Percentiles rank a stretch among this genome's conserved stretches.
These are phyloP conservation scores for Pararge aegeria DNA, from an alignment of 1,140 invertebrate genomes.

Conservation along the genomic window DNA sequence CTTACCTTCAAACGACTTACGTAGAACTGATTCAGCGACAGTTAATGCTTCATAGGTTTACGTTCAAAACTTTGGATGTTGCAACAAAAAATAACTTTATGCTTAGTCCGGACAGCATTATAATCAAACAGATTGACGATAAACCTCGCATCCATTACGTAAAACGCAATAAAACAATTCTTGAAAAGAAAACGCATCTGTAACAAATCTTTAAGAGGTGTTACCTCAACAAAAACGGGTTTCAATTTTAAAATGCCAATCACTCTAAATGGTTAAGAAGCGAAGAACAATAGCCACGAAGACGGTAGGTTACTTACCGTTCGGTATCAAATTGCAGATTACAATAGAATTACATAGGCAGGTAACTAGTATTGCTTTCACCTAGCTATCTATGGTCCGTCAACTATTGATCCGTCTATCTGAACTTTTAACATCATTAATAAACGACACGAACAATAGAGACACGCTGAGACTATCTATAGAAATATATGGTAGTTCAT, in stretches of 20 bases:
- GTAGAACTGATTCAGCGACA: no score
- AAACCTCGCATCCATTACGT: slow-evolving; percentile 23
- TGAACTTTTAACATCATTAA: slow-evolving; percentile 27
- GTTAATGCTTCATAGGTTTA: background rate
- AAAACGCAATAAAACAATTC: slow-evolving; percentile 26
- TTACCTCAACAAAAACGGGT: slow-evolving; percentile 23
- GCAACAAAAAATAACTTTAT: slow-evolving; percentile 10
- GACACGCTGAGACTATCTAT: background rate
- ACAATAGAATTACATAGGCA: slow-evolving; percentile 51
- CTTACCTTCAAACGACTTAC: no score
- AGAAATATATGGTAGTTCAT: background rate
- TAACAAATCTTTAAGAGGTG: slow-evolving; percentile 32
- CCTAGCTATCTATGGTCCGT: slow-evolving; percentile 30
- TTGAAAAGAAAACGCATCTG: slow-evolving; percentile 30
- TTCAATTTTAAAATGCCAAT: slow-evolving; percentile 34
- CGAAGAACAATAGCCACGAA: slow-evolving; percentile 33
- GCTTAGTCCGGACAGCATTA: slow-evolving; percentile 1
- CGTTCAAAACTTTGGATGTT: background rate
- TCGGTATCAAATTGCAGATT: slow-evolving; percentile 43
- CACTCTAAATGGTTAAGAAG: slow-evolving; percentile 20
- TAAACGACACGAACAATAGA: slow-evolving; percentile 15
- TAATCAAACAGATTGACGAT: slow-evolving; percentile 24
- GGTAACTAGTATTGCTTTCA: slow-evolving; percentile 37
- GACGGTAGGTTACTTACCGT: slow-evolving; percentile 45
- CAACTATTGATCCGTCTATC: slow-evolving; percentile 46